Base-by-base conservation (phyloP, 2,888 invertebrate species). In the Scelioninae gen. 2 region DNA sequence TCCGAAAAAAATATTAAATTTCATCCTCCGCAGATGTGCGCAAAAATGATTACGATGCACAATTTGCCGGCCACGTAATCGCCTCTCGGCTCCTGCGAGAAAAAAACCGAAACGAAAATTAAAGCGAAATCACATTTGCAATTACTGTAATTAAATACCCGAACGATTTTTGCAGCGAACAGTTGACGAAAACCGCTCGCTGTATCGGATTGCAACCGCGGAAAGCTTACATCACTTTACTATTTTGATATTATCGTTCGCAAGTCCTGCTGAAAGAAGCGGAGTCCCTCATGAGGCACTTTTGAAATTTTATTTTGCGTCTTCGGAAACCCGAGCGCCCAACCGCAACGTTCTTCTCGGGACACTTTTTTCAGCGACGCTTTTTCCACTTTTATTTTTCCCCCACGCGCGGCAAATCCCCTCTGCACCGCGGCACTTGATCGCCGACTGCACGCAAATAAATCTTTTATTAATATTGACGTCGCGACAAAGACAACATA, bases 161-260 rank as follows among this genome's bases (percentile, higher is more conserved):
- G 9, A 37, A 41, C 16, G 15, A 63, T 70, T 63, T 70, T 70
- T 63, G 15, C 33, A 1, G 2, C 19, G 39, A 1, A 5, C 10
- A 19, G 46, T 48, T 18, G 48, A 55, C 25, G 41, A 41, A 41
- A 57, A 55, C 69, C 55, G 41, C 58, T 35, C 18, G 28, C 45
- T 11, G 35, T 63, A 61, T 70, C 43, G 15, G 7, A 10, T 67
- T 67, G 18, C 52, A 2, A 69, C 69, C 61, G 25, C 69, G 33
- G 19, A 64, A 57, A 70, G 63, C 63, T 70, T 70, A 64, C 70
- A 57, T 64, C 70, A 70, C 25, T 57, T 70, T 63, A 63, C 55
- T 57, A 52, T 64, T 46, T 57, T 55, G 35, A 64, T 50, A 64
- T 57, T 53, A 22, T 61, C 28, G 57, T 28, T 13, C 28, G 52